Conservation (phyloP, 2,888 invertebrate genomes). For the Lycia hirtaria region DNA sequence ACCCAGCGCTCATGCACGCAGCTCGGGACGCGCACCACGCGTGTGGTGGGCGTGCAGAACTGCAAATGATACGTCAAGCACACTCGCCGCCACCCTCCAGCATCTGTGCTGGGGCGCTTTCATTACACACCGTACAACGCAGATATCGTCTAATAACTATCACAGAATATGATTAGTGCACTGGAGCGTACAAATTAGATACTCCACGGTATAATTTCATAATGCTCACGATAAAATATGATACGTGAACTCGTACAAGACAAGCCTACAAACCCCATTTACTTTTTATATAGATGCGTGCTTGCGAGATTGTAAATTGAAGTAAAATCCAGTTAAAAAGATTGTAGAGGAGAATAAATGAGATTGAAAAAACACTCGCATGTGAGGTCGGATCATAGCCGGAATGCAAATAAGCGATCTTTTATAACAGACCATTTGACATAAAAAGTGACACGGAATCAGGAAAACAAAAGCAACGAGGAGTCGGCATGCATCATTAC, state of each 20-base stretch:
- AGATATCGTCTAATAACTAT: conserved; percentile 50
- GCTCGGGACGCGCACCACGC: conserved; percentile 1
- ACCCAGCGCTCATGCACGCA: conserved; percentile 11
- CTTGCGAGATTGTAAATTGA: neutral
- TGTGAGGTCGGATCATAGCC: conserved; percentile 9
- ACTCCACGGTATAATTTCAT: conserved; percentile 37
- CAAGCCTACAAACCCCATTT: conserved; percentile 9
- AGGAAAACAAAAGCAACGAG: conserved; percentile 29
- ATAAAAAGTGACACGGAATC: conserved; percentile 17
- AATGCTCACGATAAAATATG: conserved; percentile 21
- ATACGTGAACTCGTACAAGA: conserved; percentile 10
- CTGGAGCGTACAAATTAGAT: conserved; percentile 42
- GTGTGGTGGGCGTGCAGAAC: conserved; percentile 71
- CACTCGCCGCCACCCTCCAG: conserved; percentile 59
- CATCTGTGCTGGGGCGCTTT: conserved; percentile 46
- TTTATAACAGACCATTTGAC: conserved; percentile 12
- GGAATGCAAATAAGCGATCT: conserved; percentile 17
- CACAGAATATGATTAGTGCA: conserved; percentile 46
- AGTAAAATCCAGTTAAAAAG: conserved; percentile 2
- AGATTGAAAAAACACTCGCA: conserved; percentile 7
- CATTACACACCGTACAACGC: conserved; percentile 51
- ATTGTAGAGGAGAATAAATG: neutral
- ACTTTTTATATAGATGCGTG: conserved; percentile 9
- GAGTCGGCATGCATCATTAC: conserved; percentile 36
- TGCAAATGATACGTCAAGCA: conserved; percentile 76